phyloP scores from a whole-genome alignment of 1,140 invertebrate genomes.

The Lasioglossum baleicum region DNA sequence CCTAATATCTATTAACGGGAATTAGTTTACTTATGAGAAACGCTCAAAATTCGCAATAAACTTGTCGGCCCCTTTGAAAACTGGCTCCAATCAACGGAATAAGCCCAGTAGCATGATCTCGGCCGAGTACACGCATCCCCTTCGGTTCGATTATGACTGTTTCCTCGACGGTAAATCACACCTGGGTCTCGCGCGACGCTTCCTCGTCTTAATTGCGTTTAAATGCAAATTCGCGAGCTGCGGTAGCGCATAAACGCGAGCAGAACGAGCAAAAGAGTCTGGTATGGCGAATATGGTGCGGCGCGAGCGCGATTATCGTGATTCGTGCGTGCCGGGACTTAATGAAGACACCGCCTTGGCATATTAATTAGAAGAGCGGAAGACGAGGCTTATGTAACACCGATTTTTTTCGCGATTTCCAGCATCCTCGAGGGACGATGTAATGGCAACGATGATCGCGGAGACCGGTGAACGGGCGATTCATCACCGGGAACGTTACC shows the following conservation, averaged over 20 bases:
- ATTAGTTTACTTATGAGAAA: too few species aligned
- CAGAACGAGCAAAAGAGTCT: neutral
- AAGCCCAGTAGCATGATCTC: too few species aligned
- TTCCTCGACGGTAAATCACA: neutral
- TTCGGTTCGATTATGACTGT: neutral
- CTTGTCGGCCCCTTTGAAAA: too few species aligned
- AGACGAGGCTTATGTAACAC: constrained; percentile 6
- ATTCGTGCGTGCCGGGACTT: constrained; percentile 32
- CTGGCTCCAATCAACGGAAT: too few species aligned
- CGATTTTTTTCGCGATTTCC: constrained; percentile 25
- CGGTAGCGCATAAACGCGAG: neutral
- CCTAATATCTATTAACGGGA: too few species aligned
- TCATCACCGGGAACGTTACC: neutral
- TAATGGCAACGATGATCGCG: neutral
- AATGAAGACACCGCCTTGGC: constrained; percentile 40
- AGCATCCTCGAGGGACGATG: neutral
- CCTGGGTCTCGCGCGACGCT: neutral
- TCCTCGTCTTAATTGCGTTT: constrained; percentile 71
- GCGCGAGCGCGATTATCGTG: constrained; percentile 25
- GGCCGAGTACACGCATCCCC: neutral
- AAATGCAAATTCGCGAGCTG: constrained; percentile 64
- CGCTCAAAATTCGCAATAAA: too few species aligned
- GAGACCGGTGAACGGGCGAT: neutral
- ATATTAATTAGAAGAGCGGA: constrained; percentile 32
- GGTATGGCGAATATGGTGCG: neutral